Evolutionary conservation across 2,113 vertebrate species (phyloP).

Genomic region (Labeo catla): DNA sequence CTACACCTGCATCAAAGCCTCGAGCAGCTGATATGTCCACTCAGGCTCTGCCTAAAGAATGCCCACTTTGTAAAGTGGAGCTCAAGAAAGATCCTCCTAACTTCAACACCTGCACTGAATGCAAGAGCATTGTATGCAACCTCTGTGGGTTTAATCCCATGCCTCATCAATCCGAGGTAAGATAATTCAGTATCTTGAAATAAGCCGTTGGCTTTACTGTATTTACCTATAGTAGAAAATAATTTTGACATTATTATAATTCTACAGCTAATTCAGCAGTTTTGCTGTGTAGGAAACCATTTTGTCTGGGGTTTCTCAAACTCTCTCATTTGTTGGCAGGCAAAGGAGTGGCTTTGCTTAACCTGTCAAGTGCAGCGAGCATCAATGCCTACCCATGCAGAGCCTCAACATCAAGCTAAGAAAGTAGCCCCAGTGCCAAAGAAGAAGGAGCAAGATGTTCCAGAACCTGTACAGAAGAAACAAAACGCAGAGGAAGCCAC

Average conservation of each 20-base stretch:
- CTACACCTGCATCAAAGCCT: constrained; percentile 31
- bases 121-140: constrained; percentile 89
- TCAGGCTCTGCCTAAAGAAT: constrained; percentile 28
- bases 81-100: constrained; percentile 88
- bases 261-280: not conserved
- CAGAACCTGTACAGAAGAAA: constrained; percentile 5
- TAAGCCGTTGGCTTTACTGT: not conserved
- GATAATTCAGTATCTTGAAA: not conserved
- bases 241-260: not conserved
- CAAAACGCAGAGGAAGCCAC: not conserved
- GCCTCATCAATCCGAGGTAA: constrained; percentile 83
- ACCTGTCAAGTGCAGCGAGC: constrained; percentile 87
- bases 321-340: constrained; percentile 65
- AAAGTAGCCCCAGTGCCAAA: constrained; percentile 15
- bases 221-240: not conserved
- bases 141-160: constrained; percentile 97
- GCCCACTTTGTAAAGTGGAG: constrained; percentile 83
- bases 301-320: not conserved
- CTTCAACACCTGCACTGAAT: constrained; percentile 90
- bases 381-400: constrained; percentile 62
- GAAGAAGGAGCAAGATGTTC: constrained; percentile 3
- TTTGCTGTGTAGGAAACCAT: not conserved
- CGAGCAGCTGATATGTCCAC: constrained; percentile 47
- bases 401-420: constrained; percentile 59
- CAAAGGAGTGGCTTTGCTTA: constrained; percentile 87